Base-by-base conservation (phyloP, 1,140 invertebrate species). In the Telenomus remus region DNA sequence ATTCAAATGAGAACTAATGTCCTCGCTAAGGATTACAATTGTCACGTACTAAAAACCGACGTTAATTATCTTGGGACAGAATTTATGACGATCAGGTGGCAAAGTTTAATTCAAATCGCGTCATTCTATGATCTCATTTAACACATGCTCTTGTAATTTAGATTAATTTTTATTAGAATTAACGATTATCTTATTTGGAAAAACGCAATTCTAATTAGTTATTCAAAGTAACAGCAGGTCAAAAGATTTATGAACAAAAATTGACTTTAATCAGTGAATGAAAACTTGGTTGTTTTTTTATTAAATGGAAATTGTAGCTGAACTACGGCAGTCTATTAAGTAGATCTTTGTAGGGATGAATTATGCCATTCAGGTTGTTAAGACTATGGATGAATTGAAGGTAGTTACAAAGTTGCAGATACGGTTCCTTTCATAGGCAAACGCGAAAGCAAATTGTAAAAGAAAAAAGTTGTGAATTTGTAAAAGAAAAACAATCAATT, bases 271-370 rank as follows among this genome's bases (percentile, higher is more conserved):
- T 59, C 42, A 34, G 13, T 14, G 37, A 55, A 73, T 37, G 37
- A 39, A 73, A 33, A 55, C 60, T 49, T 43, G 61, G 43, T 56
- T 73, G 19, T 73, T 72, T 73, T 65, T 65, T 73, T 60, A 73
- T 65, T 73, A 73, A 73, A 59, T 44, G 59, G 53, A 46, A 57
- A 64, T 53, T 59, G 48, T 59, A 47, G 57, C 13, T 54, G 34
- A 53, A 14, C 11, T 12, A 5, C 10, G 44, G 33, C 34, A 49
- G 37, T 47, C 34, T n/a, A 49, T 63, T 63, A 50, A 63, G 42
- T 63, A 69, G 68, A 71, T 34, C 46, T 71, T 71, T 61, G 6
- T 27, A 71, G 44, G 44, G 37, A 63, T 71, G 68, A 71, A 63
- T 71, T 51, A 71, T 71, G 68, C 68, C 13, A 56, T 71, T 71